Evolutionary conservation across 23 tunicate species (phyloP), one percentile per base, ranked within the genome.

Genomic region (Trididemnum miniatum): DNA sequence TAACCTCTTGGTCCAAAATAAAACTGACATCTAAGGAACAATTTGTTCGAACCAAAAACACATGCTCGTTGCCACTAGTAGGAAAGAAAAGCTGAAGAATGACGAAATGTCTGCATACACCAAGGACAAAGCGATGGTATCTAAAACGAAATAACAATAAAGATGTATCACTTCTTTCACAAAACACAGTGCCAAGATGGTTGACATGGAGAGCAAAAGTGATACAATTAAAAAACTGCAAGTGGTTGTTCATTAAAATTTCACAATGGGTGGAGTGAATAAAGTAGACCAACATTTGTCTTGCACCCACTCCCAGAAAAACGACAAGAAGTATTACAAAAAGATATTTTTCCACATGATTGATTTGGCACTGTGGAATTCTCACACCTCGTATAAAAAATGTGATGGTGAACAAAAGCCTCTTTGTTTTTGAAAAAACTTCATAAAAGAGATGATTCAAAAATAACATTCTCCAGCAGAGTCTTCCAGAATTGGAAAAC

Each of bases 1-100:
- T 28, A 20, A 78, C n/a, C 27, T 57, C n/a, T 59, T 78, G 82
- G 37, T 59, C 25, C 28, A 38, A 24, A 54, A 78, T 27, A 24
- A 57, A 78, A 78, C 82, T 34, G 82, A 57, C 28, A 78, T 75
- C 20, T 75, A 78, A 30, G 82, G 82, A 59, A 78, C 69, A 25
- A 36, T 57, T 27, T 52, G 69, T 52, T 38, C 57, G 37, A 59
- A 59, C 22, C 4, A 71, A 15, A 78, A 67, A 67, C 20, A 67
- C 25, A 22, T 52, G 69, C 49, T 3, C 26, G 69, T 35, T 34
- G 52, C 37, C n/a, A n/a, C n/a, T n/a, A 49, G 25, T 27, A 40
- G 28, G 9, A 75, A 74, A 49, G 59, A 74, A 37, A 36, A 74
- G 31, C 60, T 12, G 26, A 74, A 26, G 79, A 74, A 35, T 28